Base-by-base conservation (phyloP, 1,140 invertebrate species). In the Drosophila tsacasi region DNA sequence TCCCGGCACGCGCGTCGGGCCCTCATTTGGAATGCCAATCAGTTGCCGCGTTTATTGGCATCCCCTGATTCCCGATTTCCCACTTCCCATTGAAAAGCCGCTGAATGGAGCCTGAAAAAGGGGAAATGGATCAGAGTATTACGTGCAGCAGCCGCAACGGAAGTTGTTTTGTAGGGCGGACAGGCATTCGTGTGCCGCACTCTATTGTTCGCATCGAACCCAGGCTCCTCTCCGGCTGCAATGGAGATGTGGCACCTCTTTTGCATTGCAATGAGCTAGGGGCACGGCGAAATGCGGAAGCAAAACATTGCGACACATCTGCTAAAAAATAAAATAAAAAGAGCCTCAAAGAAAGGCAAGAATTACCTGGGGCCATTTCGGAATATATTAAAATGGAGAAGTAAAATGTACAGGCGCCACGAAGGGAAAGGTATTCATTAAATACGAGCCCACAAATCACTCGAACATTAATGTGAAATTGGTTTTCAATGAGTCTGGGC, bases 1-100 rank as follows among this genome's bases (percentile, higher is more conserved):
- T 67, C 44, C 57, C 66, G 42, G 64, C 65, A 77, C 74, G 74
- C 55, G 63, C 57, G 63, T 37, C 63, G 52, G 15, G 55, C 61
- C 27, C 77, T 89, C 81, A 87, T 87, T 87, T 87, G 67, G 84
- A 79, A 87, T 87, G 83, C 83, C 77, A 87, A 89, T 89, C 83
- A 89, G 83, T 58, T 78, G 60, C 54, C 77, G 77, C 73, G 66
- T 83, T 89, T 87, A 87, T 87, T 87, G 83, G 74, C 65, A 74
- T 65, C 57, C 59, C 59, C 30, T 39, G 47, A 62, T 46, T 57
- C 47, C 47, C 13, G n/a, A 35, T 30, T 30, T 19, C 25, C 49
- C 25, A 25, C 9, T 17, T 42, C 37, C 42, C 49, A 21, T 12
- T 23, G 4, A 44, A 10, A n/a, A 10, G 30, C 30, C 32, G 17